Conservation (phyloP, 2,113 vertebrate species). For the Periophthalmodon schlosseri region DNA sequence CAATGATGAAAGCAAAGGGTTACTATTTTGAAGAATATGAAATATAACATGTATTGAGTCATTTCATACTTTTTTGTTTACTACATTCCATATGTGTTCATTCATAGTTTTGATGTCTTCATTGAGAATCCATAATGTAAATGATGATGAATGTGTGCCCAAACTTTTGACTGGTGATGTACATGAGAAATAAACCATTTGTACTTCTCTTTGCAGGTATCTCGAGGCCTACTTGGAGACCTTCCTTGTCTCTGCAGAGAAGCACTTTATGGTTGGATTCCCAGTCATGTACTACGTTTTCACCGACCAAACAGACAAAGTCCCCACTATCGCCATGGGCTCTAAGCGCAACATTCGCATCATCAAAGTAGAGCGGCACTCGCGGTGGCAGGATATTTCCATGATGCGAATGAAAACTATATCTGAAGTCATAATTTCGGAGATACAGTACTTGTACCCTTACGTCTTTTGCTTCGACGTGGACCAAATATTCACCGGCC, state of each 20-base stretch:
- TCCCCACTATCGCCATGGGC: conserved; percentile 47
- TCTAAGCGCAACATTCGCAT: conserved; percentile 41
- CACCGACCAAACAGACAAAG: conserved; percentile 63
- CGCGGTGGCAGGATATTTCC: conserved; percentile 79
- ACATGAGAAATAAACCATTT: not conserved
- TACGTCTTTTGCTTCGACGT: conserved; percentile 77
- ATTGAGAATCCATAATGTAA: too few species aligned
- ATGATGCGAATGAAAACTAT: conserved; percentile 76
- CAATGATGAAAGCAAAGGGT: too few species aligned
- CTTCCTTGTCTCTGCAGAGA: conserved; percentile 74
- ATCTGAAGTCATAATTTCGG: conserved; percentile 44
- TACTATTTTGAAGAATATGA: too few species aligned
- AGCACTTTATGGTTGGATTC: conserved; percentile 75
- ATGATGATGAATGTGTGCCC: too few species aligned
- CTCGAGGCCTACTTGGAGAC: conserved; percentile 61
- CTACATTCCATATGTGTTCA: too few species aligned
- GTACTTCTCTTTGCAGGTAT: conserved; percentile 51
- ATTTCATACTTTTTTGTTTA: too few species aligned
- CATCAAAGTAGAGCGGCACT: conserved; percentile 46
- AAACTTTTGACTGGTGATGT: too few species aligned
- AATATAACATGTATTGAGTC: too few species aligned
- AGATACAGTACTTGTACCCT: conserved; percentile 43
- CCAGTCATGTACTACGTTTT: conserved; percentile 76
- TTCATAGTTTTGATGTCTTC: too few species aligned
- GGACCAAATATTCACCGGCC: conserved; percentile 68